These are phyloP conservation scores for Crossaster papposus DNA, from an alignment of 53 echinoderm and acorn worm species.

Conservation along the genomic window DNA sequence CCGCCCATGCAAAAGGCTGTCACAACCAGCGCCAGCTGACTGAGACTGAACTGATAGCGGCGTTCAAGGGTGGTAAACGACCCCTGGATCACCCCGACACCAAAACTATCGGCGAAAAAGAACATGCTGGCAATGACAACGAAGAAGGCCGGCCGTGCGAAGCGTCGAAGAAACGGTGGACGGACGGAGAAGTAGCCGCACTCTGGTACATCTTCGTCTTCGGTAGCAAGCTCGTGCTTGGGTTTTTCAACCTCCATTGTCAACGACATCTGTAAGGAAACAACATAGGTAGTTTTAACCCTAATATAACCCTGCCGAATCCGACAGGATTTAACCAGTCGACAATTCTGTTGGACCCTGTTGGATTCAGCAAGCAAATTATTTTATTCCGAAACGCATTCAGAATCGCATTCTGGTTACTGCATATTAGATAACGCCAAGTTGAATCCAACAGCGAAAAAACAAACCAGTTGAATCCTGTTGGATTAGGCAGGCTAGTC, in stretches of 20 bases:
- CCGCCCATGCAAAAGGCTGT: constrained; percentile 5
- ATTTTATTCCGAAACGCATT: background rate
- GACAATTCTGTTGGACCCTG: no score
- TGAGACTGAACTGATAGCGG: constrained; percentile 19
- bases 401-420: no score
- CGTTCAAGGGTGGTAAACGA: constrained; percentile 5
- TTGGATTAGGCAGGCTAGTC: no score
- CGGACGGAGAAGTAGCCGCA: constrained; percentile 7
- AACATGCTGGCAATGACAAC: background rate
- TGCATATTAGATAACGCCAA: no score
- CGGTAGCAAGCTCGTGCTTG: background rate
- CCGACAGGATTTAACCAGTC: no score
- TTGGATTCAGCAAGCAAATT: no score
- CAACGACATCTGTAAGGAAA: background rate
- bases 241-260: background rate
- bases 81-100: constrained; percentile 20
- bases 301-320: no score
- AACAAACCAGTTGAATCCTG: no score
- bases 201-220: background rate
- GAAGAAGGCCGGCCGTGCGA: constrained; percentile 10
- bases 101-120: constrained; percentile 14
- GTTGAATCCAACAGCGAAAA: no score
- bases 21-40: background rate
- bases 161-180: constrained; percentile 25
- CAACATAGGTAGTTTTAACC: no score